These are phyloP conservation scores for Pseudococcus viburni DNA, from an alignment of 2,888 invertebrate genomes.

Conservation along the genomic window DNA sequence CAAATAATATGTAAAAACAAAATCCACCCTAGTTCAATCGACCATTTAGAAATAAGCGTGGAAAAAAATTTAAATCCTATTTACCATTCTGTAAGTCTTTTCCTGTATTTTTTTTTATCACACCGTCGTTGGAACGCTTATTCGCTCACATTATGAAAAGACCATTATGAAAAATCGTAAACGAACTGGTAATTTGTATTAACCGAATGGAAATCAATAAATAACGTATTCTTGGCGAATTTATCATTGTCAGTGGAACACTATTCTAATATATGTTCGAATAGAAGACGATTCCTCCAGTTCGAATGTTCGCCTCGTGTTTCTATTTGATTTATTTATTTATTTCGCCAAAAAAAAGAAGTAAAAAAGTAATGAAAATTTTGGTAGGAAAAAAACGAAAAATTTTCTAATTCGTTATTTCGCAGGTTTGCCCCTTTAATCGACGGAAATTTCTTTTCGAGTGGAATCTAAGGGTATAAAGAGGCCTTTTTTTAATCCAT, in stretches of 20 bases:
- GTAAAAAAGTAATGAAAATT: not conserved
- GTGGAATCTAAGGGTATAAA: not conserved
- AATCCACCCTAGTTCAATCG: slow-evolving; percentile 38
- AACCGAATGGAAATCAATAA: slow-evolving; percentile 41
- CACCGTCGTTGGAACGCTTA: not conserved
- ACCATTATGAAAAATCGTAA: not conserved
- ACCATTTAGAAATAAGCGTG: slow-evolving; percentile 35
- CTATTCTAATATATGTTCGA: slow-evolving; percentile 27
- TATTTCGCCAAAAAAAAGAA: not conserved
- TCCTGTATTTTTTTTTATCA: slow-evolving; percentile 29
- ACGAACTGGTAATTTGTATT: slow-evolving; percentile 44
- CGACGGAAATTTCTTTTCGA: not conserved
- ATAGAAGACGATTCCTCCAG: not conserved
- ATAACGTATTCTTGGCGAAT: slow-evolving; percentile 25
- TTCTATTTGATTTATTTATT: not conserved
- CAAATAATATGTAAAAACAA: slow-evolving; percentile 56
- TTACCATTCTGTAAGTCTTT: slow-evolving; percentile 11
- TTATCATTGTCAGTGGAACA: slow-evolving; percentile 38
- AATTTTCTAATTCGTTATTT: slow-evolving; percentile 15
- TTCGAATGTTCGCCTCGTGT: not conserved
- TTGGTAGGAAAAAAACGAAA: not conserved
- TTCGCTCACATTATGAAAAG: not conserved
- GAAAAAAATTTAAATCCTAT: slow-evolving; percentile 36
- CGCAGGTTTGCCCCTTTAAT: slow-evolving; percentile 17
- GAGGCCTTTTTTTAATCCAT: slow-evolving; percentile 17